Evolutionary conservation across 1,140 invertebrate species (phyloP).

Genomic region (Drosophila pectinifera): DNA sequence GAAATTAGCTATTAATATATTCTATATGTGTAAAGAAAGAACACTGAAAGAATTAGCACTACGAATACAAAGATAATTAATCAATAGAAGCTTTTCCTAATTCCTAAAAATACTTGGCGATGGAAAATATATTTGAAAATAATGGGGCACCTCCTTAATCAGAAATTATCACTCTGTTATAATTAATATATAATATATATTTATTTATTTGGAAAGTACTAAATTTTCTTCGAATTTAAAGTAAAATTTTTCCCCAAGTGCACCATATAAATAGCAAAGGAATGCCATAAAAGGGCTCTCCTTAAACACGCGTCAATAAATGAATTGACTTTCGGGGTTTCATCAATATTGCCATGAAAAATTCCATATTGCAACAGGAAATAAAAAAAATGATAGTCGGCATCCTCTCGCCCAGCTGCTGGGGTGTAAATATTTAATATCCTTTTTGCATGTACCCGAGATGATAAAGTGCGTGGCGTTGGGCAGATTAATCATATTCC

Average conservation of each 20-base stretch:
- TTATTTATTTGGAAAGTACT: no score
- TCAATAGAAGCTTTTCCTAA: no score
- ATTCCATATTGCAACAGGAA: constrained; percentile 66
- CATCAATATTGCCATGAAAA: constrained; percentile 73
- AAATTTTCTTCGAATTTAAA: not conserved
- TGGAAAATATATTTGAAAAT: no score
- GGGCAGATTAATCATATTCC: constrained; percentile 76
- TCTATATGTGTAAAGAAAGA: no score
- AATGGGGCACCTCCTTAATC: no score
- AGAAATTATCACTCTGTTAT: no score
- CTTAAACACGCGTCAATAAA: constrained; percentile 44
- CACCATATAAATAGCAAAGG: constrained; percentile 7
- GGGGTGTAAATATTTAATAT: constrained; percentile 77
- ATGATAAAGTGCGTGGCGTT: constrained; percentile 75
- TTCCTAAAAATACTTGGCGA: no score
- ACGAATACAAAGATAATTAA: no score
- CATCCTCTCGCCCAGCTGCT: constrained; percentile 39
- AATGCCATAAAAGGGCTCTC: constrained; percentile 9
- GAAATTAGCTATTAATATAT: no score
- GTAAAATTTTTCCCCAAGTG: not conserved
- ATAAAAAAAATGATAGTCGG: constrained; percentile 29
- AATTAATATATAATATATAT: no score
- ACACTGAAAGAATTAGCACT: no score
- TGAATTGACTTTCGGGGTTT: constrained; percentile 45
- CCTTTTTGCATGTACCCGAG: constrained; percentile 49